Evolutionary conservation across 2,113 vertebrate species (phyloP).

Genomic region (Mixornis gularis): DNA sequence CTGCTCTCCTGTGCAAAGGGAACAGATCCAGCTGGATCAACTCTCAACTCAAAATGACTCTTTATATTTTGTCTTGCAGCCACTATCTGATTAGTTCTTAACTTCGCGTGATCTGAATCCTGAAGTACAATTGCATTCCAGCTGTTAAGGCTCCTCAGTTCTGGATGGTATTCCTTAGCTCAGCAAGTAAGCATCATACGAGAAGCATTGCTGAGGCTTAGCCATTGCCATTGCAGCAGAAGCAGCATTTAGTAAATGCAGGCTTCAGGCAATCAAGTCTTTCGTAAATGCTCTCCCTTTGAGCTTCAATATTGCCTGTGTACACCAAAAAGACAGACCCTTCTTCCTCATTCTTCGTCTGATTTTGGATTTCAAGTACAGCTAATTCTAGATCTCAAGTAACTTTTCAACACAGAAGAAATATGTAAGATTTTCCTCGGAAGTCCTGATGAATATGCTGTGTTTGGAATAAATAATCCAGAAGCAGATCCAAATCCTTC

Average conservation of each 20-base stretch:
- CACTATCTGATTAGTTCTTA: not conserved
- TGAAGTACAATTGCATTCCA: not conserved
- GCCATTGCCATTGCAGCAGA: not conserved
- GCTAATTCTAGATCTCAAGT: not conserved
- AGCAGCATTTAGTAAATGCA: not conserved
- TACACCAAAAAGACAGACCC: not conserved
- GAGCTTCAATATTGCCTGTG: not conserved
- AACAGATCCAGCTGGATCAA: not conserved
- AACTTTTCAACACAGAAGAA: not conserved
- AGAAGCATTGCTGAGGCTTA: not conserved
- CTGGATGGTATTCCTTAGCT: not conserved
- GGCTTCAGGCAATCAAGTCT: not conserved
- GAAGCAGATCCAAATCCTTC: not conserved
- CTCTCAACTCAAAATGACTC: not conserved
- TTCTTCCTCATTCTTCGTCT: not conserved
- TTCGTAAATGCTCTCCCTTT: not conserved
- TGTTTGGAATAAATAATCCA: not conserved
- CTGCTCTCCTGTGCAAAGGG: fast-evolving
- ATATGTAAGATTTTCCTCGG: not conserved
- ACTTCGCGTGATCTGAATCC: not conserved
- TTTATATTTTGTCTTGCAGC: not conserved
- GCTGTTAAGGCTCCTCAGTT: not conserved
- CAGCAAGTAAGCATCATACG: not conserved
- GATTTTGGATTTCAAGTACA: not conserved
- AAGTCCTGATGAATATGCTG: not conserved